Conservation (phyloP, 2,888 invertebrate genomes). For the Pandemis heparana region DNA sequence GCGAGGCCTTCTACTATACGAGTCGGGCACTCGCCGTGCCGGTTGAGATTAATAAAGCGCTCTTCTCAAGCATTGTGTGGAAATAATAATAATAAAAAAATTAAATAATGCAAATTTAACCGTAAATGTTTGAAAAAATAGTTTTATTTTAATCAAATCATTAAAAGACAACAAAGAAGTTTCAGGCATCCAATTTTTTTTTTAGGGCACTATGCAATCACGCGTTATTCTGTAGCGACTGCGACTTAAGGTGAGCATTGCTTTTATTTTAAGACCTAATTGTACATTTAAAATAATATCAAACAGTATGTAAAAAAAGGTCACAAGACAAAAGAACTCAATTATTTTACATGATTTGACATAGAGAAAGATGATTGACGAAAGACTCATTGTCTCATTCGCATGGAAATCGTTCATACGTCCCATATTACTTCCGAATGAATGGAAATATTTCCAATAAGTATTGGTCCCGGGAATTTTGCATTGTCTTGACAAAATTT, state of each 20-base stretch:
- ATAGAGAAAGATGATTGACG: slow-evolving; percentile 49
- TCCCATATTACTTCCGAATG: slow-evolving; percentile 73
- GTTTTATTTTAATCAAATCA: not conserved
- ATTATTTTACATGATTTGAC: slow-evolving; percentile 18
- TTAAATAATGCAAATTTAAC: too few relatives aligned
- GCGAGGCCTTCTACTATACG: too few relatives aligned
- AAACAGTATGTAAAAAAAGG: not conserved
- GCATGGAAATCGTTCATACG: slow-evolving; percentile 71
- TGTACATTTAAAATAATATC: not conserved
- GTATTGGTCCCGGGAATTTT: slow-evolving; percentile 58
- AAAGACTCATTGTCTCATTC: slow-evolving; percentile 61
- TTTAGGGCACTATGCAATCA: not conserved
- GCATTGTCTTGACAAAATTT: slow-evolving; percentile 50
- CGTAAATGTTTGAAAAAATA: too few relatives aligned
- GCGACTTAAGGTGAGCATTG: not conserved
- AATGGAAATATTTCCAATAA: slow-evolving; percentile 80
- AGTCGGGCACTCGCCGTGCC: too few relatives aligned
- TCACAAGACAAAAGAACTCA: not conserved
- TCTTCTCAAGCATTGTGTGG: too few relatives aligned
- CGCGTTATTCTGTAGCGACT: not conserved
- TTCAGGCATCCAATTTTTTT: not conserved
- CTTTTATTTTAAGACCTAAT: not conserved
- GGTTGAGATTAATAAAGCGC: too few relatives aligned
- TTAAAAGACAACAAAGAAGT: not conserved
- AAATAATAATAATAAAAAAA: too few relatives aligned